These are phyloP conservation scores for Drosophila sucinea DNA, from an alignment of 1,140 invertebrate species.

Conservation along the genomic window DNA sequence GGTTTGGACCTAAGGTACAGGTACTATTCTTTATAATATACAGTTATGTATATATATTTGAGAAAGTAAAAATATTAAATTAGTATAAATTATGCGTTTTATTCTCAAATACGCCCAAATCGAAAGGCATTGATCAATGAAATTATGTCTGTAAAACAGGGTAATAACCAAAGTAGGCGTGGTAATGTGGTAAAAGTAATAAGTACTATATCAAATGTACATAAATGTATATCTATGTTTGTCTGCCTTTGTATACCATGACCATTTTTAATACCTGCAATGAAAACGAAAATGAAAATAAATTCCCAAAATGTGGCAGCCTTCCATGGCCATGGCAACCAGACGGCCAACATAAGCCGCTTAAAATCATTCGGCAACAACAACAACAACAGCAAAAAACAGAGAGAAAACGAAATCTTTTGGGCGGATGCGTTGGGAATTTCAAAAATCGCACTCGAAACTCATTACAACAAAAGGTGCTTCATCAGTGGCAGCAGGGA, in stretches of 20 bases:
- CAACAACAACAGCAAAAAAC: conserved; percentile 31
- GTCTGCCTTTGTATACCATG: background rate
- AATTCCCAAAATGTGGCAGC: conserved; percentile 41
- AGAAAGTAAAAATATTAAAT: too few relatives aligned
- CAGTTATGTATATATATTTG: too few relatives aligned
- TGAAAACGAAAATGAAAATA: conserved; percentile 55
- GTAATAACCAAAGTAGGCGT: background rate
- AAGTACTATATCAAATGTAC: background rate
- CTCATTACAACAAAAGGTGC: conserved; percentile 80
- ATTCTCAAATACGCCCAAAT: background rate
- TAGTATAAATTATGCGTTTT: background rate
- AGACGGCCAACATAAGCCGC: conserved; percentile 58
- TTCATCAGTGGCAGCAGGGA: conserved; percentile 49
- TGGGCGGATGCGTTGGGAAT: conserved; percentile 31
- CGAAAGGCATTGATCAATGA: background rate
- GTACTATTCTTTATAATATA: too few relatives aligned
- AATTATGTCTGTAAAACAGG: conserved; percentile 14
- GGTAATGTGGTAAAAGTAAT: background rate
- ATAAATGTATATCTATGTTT: background rate
- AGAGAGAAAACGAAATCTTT: conserved; percentile 2
- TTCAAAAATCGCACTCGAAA: conserved; percentile 74
- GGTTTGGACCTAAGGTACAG: too few relatives aligned
- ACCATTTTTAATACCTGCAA: conserved; percentile 17
- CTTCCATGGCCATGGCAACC: conserved; percentile 54
- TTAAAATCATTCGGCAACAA: conserved; percentile 51